phyloP scores from a whole-genome alignment of 2,888 invertebrate species.

The Thelaira solivaga region DNA sequence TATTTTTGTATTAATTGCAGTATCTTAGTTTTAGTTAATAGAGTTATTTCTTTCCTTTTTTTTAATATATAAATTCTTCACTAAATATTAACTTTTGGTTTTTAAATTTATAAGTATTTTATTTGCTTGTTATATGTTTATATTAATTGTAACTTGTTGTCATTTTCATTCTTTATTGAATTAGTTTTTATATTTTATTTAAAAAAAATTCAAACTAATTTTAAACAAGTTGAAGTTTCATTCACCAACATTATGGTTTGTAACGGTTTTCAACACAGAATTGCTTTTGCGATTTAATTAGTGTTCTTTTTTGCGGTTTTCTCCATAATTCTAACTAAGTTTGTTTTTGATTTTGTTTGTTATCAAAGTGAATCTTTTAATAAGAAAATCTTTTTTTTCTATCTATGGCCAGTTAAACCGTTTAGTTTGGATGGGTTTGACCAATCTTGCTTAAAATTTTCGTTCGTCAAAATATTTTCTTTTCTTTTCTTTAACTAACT shows the following conservation, averaged over 20 bases:
- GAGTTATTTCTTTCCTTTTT: constrained; percentile 48
- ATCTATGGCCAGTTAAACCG: constrained; percentile 15
- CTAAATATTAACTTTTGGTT: constrained; percentile 48
- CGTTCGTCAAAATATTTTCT: constrained; percentile 1
- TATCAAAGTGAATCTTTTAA: constrained; percentile 1
- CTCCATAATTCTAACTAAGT: constrained; percentile 35
- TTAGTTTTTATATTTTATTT: neutral
- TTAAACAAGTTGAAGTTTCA: neutral
- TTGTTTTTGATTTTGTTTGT: constrained; percentile 1
- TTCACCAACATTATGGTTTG: neutral
- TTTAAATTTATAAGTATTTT: too few species aligned
- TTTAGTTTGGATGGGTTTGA: neutral
- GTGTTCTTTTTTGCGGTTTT: neutral
- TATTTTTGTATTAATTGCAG: constrained; percentile 61
- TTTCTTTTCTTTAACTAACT: constrained; percentile 46
- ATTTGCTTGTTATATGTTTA: constrained; percentile 34
- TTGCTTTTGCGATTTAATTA: neutral
- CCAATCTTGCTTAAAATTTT: neutral
- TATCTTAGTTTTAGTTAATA: constrained; percentile 63
- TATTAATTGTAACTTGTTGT: constrained; percentile 27
- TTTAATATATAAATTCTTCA: constrained; percentile 57
- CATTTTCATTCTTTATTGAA: constrained; percentile 1
- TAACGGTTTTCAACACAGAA: neutral
- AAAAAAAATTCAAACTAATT: neutral
- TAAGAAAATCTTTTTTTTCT: constrained; percentile 16